A percentile compares a stretch with the other conserved stretches of the same genome.
These are phyloP conservation scores for Holacanthus passer DNA, from an alignment of 2,113 vertebrate species.

Conservation along the genomic window DNA sequence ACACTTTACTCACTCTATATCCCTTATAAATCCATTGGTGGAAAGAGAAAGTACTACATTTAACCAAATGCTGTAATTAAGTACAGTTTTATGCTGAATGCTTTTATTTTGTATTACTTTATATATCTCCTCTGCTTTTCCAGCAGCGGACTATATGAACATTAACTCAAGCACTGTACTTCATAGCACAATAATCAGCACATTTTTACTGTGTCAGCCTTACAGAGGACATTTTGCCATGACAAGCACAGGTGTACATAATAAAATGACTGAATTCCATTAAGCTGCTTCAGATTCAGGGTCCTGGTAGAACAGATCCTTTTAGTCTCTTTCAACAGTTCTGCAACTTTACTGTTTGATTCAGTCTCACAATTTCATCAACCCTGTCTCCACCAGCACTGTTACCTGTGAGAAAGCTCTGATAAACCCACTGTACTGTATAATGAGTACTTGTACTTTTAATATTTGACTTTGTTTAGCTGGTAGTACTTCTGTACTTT, in stretches of 20 bases:
- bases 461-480: background rate
- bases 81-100: background rate
- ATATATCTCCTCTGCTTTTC: background rate
- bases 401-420: background rate
- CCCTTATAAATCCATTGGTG: background rate
- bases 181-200: too few relatives aligned
- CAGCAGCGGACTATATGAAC: background rate
- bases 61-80: background rate
- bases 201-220: background rate
- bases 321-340: background rate
- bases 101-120: background rate
- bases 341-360: background rate
- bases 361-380: too few relatives aligned
- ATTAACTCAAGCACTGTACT: background rate
- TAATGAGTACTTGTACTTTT: background rate
- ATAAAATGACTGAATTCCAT: background rate
- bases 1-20: background rate
- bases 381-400: background rate
- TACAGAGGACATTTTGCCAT: background rate
- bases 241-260: background rate
- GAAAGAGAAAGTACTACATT: background rate
- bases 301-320: too few relatives aligned
- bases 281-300: background rate
- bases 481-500: background rate
- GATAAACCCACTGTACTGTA: background rate